phyloP scores from a whole-genome alignment of 2,113 vertebrate species.

The Spermophilus dauricus region DNA sequence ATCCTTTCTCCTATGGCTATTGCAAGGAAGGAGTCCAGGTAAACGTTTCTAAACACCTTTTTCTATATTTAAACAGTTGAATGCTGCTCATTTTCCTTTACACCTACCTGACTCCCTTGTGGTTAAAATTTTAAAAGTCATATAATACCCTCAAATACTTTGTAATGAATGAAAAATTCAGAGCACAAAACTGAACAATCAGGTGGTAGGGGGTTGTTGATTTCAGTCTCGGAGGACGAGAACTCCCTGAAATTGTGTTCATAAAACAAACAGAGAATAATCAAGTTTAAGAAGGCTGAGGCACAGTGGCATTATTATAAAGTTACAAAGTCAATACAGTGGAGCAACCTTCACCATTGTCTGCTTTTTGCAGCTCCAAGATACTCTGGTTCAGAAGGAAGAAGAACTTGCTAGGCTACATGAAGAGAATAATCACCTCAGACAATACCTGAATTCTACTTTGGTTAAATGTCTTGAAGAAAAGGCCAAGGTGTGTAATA shows the following conservation, averaged over 20 bases:
- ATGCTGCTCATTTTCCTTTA: conserved; percentile 63
- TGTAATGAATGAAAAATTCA: conserved; percentile 77
- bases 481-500: conserved; percentile 91
- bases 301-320: conserved; percentile 77
- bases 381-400: conserved; percentile 95
- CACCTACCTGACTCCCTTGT: conserved; percentile 61
- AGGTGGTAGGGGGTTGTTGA: conserved; percentile 12
- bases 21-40: conserved; percentile 17
- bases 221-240: conserved; percentile 72
- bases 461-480: conserved; percentile 94
- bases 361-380: conserved; percentile 93
- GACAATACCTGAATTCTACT: conserved; percentile 94
- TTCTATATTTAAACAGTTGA: conserved; percentile 76
- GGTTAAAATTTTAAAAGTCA: conserved; percentile 73
- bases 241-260: conserved; percentile 72
- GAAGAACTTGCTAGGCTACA: conserved; percentile 96
- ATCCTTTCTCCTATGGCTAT: background rate
- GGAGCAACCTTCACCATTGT: conserved; percentile 76
- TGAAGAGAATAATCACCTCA: conserved; percentile 95
- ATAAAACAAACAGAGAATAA: conserved; percentile 85
- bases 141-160: conserved; percentile 81
- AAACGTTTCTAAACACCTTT: conserved; percentile 21
- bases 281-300: conserved; percentile 76
- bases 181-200: conserved; percentile 84
- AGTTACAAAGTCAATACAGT: conserved; percentile 87